Percentiles rank a stretch among this genome's conserved stretches.
phyloP scores from a whole-genome alignment of 2,797 vertebrate species.

The Phoebastria nigripes region DNA sequence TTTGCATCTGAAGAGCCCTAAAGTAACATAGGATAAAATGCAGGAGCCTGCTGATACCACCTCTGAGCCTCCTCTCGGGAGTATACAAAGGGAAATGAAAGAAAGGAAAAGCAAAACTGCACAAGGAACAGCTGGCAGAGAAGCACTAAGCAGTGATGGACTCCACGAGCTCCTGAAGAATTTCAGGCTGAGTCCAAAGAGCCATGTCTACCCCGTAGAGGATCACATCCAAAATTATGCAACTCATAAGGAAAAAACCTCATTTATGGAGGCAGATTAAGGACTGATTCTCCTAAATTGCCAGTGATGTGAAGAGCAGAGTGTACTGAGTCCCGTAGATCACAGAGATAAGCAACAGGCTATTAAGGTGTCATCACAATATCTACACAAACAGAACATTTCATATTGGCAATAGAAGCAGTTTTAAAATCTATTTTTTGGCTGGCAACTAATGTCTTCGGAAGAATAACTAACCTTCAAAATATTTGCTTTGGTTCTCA shows the following conservation, averaged over 20 bases:
- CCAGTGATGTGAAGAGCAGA: not conserved
- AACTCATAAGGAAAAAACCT: not conserved
- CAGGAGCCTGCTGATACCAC: not conserved
- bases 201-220: not conserved
- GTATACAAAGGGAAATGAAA: not conserved
- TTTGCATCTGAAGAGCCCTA: not conserved
- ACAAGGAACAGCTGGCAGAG: not conserved
- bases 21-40: not conserved
- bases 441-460: not conserved
- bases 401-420: not conserved
- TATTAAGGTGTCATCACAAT: conserved; percentile 10
- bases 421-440: not conserved
- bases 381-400: not conserved
- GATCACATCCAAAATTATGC: not conserved
- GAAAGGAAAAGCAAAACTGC: not conserved
- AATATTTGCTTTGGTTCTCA: not conserved
- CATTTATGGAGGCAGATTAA: not conserved
- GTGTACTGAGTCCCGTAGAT: not conserved
- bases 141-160: not conserved
- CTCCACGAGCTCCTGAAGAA: not conserved
- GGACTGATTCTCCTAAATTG: not conserved
- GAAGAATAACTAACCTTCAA: not conserved
- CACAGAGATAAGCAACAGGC: not conserved
- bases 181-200: not conserved
- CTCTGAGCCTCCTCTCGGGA: not conserved